Percentiles rank a stretch among this genome's conserved stretches.
phyloP scores from a whole-genome alignment of 2,888 invertebrate genomes.

The Rhynchonema sp. region DNA sequence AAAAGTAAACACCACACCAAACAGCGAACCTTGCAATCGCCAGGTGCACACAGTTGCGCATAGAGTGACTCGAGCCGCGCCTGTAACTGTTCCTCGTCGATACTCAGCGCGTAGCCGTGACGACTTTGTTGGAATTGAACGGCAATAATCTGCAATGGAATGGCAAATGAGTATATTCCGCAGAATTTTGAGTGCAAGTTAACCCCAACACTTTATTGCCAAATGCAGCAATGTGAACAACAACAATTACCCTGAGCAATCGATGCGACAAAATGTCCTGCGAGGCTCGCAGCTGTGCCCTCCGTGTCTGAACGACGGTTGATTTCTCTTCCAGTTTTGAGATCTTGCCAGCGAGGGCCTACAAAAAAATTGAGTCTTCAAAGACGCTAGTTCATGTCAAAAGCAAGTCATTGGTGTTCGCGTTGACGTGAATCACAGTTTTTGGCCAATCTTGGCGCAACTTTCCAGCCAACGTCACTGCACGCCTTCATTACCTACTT shows the following conservation, averaged over 20 bases:
- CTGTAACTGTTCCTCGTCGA: constrained; percentile 35
- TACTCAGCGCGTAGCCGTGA: constrained; percentile 6
- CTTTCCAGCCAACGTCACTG: too few species aligned
- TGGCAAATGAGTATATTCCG: background rate
- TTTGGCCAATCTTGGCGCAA: too few species aligned
- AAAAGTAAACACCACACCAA: too few species aligned
- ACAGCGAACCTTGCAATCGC: constrained; percentile 75
- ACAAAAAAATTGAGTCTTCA: background rate
- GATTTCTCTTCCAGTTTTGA: background rate
- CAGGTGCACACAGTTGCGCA: constrained; percentile 67
- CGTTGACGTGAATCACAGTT: too few species aligned
- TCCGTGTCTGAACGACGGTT: background rate
- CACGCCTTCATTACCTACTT: too few species aligned
- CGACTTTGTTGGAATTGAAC: background rate
- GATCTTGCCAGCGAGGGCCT: background rate
- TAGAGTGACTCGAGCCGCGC: constrained; percentile 67
- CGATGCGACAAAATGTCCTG: constrained; percentile 8
- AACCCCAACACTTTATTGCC: background rate
- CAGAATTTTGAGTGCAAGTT: background rate
- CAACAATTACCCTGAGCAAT: constrained; percentile 6
- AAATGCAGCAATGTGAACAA: background rate
- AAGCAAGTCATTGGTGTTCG: too few species aligned
- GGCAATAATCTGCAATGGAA: background rate
- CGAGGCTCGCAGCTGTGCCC: background rate
- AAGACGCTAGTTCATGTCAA: too few species aligned